These are phyloP conservation scores for Piprites chloris DNA, from an alignment of 2,113 vertebrate species.

Conservation along the genomic window DNA sequence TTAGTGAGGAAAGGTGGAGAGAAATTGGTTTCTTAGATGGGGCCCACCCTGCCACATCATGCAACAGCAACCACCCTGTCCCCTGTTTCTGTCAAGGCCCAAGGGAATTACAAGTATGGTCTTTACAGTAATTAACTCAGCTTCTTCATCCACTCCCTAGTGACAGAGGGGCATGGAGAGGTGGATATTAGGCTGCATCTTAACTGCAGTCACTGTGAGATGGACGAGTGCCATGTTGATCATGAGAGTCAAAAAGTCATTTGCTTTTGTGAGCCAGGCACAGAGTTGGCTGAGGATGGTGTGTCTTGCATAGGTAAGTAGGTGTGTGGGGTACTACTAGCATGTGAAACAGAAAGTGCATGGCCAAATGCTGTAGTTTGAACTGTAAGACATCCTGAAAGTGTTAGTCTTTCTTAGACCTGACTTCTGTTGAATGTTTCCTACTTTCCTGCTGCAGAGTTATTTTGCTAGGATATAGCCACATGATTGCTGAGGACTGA, in stretches of 20 bases:
- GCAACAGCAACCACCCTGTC: neutral
- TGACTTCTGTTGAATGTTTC: neutral
- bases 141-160: slow-evolving; percentile 69
- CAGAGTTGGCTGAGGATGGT: slow-evolving; percentile 80
- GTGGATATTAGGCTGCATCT: slow-evolving; percentile 90
- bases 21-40: neutral
- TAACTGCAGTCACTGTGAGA: slow-evolving; percentile 96
- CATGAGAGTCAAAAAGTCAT: slow-evolving; percentile 76
- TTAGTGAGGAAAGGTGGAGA: neutral
- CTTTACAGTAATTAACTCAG: neutral
- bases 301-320: slow-evolving; percentile 86
- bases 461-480: neutral
- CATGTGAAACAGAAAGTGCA: neutral
- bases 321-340: neutral
- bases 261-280: slow-evolving; percentile 89
- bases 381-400: neutral
- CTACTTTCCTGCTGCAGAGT: neutral
- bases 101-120: neutral
- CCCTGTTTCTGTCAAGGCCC: neutral
- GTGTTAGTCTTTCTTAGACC: neutral
- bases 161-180: slow-evolving; percentile 91
- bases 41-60: neutral
- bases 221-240: slow-evolving; percentile 85
- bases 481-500: neutral
- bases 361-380: neutral